A percentile compares a stretch with the other conserved stretches of the same genome.
These are phyloP conservation scores for Pterocles gutturalis DNA, from an alignment of 2,113 vertebrate genomes.

Conservation along the genomic window DNA sequence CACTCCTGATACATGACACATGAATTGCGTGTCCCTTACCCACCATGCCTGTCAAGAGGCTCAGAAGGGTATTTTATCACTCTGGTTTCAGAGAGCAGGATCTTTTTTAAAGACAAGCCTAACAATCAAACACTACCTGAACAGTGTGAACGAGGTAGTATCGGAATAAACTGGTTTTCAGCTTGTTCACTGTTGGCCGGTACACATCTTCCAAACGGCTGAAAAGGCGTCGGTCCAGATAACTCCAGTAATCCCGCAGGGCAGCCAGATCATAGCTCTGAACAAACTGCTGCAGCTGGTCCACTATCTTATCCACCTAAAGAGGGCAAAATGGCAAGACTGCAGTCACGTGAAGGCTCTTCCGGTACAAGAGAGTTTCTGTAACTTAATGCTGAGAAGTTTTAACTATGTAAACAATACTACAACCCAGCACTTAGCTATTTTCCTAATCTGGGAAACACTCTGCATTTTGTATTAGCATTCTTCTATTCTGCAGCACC, in stretches of 20 bases:
- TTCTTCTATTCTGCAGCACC: not conserved
- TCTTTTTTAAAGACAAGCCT: not conserved
- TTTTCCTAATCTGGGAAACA: not conserved
- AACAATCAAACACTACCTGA: conserved; percentile 75
- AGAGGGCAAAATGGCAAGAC: not conserved
- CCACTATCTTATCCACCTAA: conserved; percentile 97
- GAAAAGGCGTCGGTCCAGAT: conserved; percentile 92
- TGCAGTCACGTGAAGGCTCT: not conserved
- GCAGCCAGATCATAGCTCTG: conserved; percentile 88
- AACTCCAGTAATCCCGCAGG: conserved; percentile 93
- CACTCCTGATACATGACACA: not conserved
- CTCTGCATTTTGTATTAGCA: not conserved
- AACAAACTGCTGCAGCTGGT: conserved; percentile 91
- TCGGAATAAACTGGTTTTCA: conserved; percentile 93
- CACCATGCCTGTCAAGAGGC: not conserved
- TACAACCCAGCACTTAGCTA: not conserved
- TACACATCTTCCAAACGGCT: conserved; percentile 93
- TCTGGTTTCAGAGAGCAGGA: not conserved
- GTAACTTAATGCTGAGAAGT: not conserved
- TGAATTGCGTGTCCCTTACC: not conserved
- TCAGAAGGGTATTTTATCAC: not conserved
- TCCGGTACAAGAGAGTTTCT: not conserved
- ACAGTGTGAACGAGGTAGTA: conserved; percentile 91
- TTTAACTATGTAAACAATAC: not conserved
- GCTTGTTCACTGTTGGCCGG: conserved; percentile 90